phyloP scores from a whole-genome alignment of 1,140 invertebrate genomes.

The Drosophila fuyamai region DNA sequence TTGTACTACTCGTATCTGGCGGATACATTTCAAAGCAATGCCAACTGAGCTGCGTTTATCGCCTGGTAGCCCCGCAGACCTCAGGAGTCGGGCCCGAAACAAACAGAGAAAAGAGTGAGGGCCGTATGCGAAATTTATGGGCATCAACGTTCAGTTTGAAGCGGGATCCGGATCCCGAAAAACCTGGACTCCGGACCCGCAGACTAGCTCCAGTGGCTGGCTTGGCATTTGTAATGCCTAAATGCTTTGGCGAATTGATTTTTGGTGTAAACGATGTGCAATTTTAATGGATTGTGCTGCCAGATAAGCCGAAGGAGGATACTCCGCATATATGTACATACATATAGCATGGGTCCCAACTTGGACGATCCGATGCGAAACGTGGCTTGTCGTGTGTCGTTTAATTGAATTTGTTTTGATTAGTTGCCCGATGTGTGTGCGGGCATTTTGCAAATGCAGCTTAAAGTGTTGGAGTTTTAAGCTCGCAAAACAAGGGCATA shows the following conservation, averaged over 20 bases:
- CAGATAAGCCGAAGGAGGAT: conserved; percentile 72
- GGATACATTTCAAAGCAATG: conserved; percentile 80
- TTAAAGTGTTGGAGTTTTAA: conserved; percentile 65
- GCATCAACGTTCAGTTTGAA: conserved; percentile 81
- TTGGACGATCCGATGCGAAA: conserved; percentile 9
- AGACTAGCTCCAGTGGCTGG: conserved; percentile 72
- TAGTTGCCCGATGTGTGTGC: conserved; percentile 52
- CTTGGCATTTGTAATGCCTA: conserved; percentile 83
- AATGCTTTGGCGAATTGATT: conserved; percentile 84
- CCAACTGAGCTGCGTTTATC: conserved; percentile 69
- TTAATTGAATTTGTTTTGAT: conserved; percentile 84
- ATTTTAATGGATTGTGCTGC: conserved; percentile 84
- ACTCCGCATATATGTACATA: conserved; percentile 1
- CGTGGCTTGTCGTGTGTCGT: conserved; percentile 65
- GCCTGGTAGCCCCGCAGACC: conserved; percentile 63
- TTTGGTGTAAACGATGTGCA: conserved; percentile 85
- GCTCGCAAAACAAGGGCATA: conserved; percentile 19
- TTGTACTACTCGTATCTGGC: conserved; percentile 65
- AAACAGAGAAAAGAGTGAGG: conserved; percentile 42
- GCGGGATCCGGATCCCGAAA: conserved; percentile 57
- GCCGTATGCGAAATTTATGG: conserved; percentile 76
- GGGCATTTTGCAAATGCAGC: conserved; percentile 53
- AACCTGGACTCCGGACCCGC: conserved; percentile 13
- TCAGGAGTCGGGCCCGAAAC: conserved; percentile 19
- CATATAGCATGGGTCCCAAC: background rate